phyloP scores from a whole-genome alignment of 2,888 invertebrate genomes.

The Thecocarcelia acutangulata region DNA sequence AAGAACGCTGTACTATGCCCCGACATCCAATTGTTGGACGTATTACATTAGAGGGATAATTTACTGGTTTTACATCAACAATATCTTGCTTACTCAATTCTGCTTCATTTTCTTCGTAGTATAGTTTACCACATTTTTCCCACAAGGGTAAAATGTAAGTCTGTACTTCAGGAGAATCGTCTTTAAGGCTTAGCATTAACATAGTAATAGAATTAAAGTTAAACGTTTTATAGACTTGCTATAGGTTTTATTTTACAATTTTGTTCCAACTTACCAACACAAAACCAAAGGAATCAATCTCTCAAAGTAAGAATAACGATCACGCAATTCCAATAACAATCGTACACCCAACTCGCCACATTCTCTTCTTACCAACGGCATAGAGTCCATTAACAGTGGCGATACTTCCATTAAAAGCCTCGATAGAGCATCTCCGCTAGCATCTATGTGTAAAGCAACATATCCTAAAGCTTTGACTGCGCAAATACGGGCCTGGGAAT shows the following conservation, averaged over 20 bases:
- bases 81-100: constrained; percentile 94
- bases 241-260: no score
- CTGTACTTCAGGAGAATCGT: constrained; percentile 89
- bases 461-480: constrained; percentile 88
- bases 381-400: constrained; percentile 92
- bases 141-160: constrained; percentile 85
- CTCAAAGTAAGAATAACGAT: constrained; percentile 95
- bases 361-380: constrained; percentile 88
- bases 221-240: no score
- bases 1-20: constrained; percentile 87
- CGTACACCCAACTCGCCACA: constrained; percentile 89
- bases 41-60: constrained; percentile 87
- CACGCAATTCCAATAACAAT: constrained; percentile 89
- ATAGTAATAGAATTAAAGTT: constrained; percentile 68
- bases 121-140: constrained; percentile 89
- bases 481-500: constrained; percentile 89
- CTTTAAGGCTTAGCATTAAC: constrained; percentile 86
- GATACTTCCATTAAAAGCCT: constrained; percentile 90
- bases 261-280: constrained; percentile 86
- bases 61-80: constrained; percentile 84
- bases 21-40: constrained; percentile 95
- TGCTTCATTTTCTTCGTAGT: constrained; percentile 92
- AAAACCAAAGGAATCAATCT: constrained; percentile 91
- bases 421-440: constrained; percentile 87
- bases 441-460: constrained; percentile 83